Base-by-base conservation (phyloP, 2,888 invertebrate genomes). In the Cremastinae sp. region DNA sequence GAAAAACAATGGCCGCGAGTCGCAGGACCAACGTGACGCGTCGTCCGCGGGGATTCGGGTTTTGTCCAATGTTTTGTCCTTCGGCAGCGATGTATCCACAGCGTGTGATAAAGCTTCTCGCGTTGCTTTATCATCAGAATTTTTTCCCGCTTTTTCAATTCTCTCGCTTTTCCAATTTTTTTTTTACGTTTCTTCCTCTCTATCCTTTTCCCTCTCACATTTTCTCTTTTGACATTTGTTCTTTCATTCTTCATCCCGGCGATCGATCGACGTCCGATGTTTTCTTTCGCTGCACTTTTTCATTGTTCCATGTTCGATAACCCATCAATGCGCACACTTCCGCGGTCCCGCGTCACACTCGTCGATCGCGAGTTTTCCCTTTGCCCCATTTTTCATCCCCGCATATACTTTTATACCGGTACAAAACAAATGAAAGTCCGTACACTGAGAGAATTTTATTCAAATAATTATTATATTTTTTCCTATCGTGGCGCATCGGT, bases 1-100 rank as follows among this genome's bases (percentile, higher is more conserved):
- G 68, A 68, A 76, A 72, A 76, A 76, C 75, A 76, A 76, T 76
- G 64, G 62, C 53, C 34, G n/a, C n/a, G 34, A 43, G 14, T 49
- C 41, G 66, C 54, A 47, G 53, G 28, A 12, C 56, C 12, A 45
- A 58, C 10, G 43, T 56, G 43, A 66, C 43, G 53, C 53, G 59
- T 34, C n/a, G 51, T 51, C 53, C 51, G 58, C 58, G 68, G 59
- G 64, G 51, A 64, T 64, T 47, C 51, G 51, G 68, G 68, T 64
- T 72, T 75, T 72, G 75, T 75, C 12, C 69, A 14, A 56, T 62
- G 47, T 49, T 58, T 56, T 56, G 51, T 61, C 51, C 53, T 28
- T 41, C 51, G 16, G 38, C 38, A 43, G 62, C 54, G 68, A 68
- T 68, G 74, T 61, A 68, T 74, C 49, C 68, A 49, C 56, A 22